phyloP scores from a whole-genome alignment of 2,797 vertebrate species.

The Lacerta viridis region DNA sequence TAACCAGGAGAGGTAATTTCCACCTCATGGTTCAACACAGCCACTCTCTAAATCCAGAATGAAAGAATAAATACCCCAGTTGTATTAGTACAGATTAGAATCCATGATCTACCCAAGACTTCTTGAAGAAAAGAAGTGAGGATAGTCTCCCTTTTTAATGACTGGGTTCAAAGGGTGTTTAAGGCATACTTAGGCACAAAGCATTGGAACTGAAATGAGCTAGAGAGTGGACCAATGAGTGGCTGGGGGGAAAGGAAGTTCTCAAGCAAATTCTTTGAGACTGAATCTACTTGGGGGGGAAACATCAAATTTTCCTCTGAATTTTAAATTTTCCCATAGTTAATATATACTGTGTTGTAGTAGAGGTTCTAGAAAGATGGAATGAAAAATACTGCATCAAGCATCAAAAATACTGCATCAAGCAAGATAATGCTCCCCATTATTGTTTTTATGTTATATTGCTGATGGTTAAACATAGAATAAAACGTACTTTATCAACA shows the following conservation, averaged over 20 bases:
- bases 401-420: too few relatives aligned
- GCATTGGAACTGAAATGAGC: background rate
- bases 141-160: background rate
- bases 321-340: background rate
- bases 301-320: background rate
- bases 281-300: background rate
- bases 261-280: background rate
- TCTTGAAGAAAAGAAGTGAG: background rate
- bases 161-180: background rate
- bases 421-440: background rate
- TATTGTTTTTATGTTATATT: background rate
- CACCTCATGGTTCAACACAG: background rate
- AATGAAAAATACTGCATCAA: background rate
- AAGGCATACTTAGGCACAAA: background rate
- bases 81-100: background rate
- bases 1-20: background rate
- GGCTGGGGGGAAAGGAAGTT: background rate
- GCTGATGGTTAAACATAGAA: background rate
- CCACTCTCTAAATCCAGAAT: background rate
- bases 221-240: background rate
- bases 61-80: background rate
- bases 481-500: background rate
- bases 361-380: background rate
- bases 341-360: background rate
- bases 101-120: background rate